Base-by-base conservation (phyloP, 1,140 invertebrate species). In the Mercenaria mercenaria region DNA sequence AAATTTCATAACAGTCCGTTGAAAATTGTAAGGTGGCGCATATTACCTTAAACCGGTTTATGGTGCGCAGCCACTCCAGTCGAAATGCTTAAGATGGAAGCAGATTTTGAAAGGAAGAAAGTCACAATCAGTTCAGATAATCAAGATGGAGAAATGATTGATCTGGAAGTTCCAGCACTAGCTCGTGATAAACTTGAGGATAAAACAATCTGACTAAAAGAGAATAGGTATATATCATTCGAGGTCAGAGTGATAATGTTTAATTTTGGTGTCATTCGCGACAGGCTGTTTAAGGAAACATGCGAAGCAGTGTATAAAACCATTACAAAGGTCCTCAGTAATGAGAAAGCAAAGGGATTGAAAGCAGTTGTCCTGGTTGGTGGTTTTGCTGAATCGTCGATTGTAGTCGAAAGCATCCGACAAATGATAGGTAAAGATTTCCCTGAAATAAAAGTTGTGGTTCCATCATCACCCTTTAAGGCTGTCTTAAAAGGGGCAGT, bases 401-500 rank as follows among this genome's bases (percentile, higher is more conserved):
- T 80, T 15, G 85, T 88, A 18, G 32, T 59, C 39, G 41, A 69
- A 67, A 88, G 43, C 11, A 23, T 88, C 0, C 50, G 61, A 37
- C 23, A 67, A 67, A 79, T 47, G 56, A 61, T 88, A 29, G 6
- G 23, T 3, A 26, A 79, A 15, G 56, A 80, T 15, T 69, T 43
- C 23, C 37, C 52, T 10, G 52, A 41, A 23, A 61, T 69, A 15
- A 29, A 69, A n/a, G 61, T 88, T 29, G 52, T 80, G 47, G 76
- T 80, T 4, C 85, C 85, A 34, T 43, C 72, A 29, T 80, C 74
- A 34, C 85, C 85, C 23, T 80, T 79, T 23, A 43, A 69, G n/a
- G 72, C 85, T 2, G 85, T 88, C 29, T 26, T 88, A n/a, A 56
- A 29, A 43, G 85, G 85, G 15, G 85, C 85, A 23, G 85, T 88